These are phyloP conservation scores for Dicranocentrus wangi DNA, from an alignment of 2,888 invertebrate species.

Conservation along the genomic window DNA sequence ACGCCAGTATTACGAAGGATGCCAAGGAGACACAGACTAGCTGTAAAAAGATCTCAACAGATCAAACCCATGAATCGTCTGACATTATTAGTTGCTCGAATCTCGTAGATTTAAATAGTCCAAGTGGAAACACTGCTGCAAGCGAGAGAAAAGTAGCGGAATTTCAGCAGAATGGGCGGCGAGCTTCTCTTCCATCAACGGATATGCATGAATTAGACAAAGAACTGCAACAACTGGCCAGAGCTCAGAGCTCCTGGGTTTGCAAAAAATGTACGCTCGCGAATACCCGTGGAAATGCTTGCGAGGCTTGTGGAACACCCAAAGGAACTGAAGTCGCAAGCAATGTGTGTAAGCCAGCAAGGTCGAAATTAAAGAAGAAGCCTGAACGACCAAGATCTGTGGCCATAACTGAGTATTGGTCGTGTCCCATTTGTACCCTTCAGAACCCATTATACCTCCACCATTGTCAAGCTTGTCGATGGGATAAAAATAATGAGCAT, in stretches of 20 bases:
- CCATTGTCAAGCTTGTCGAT: slow-evolving; percentile 72
- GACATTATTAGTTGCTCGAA: background rate
- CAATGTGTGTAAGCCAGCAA: slow-evolving; percentile 22
- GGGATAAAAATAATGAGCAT: slow-evolving; percentile 71
- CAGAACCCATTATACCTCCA: slow-evolving; percentile 71
- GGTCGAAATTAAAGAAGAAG: slow-evolving; percentile 62
- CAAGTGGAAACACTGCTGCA: background rate
- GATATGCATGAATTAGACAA: slow-evolving; percentile 66
- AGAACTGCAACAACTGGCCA: slow-evolving; percentile 64
- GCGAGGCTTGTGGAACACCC: slow-evolving; percentile 91
- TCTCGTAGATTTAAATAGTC: background rate
- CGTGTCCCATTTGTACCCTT: slow-evolving; percentile 72
- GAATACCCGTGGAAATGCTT: slow-evolving; percentile 83
- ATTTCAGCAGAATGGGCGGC: slow-evolving; percentile 48
- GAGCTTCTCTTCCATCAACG: slow-evolving; percentile 69
- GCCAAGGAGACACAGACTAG: background rate
- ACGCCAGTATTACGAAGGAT: background rate
- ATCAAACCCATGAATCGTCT: background rate
- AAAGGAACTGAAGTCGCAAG: slow-evolving; percentile 60
- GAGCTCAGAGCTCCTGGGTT: slow-evolving; percentile 79
- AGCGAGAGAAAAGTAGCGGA: slow-evolving; percentile 36
- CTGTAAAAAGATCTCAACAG: background rate
- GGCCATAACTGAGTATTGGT: slow-evolving; percentile 71
- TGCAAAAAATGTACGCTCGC: slow-evolving; percentile 91
- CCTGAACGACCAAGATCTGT: slow-evolving; percentile 70